Conservation (phyloP, 2,113 vertebrate species). For the Dicaeum eximium region DNA sequence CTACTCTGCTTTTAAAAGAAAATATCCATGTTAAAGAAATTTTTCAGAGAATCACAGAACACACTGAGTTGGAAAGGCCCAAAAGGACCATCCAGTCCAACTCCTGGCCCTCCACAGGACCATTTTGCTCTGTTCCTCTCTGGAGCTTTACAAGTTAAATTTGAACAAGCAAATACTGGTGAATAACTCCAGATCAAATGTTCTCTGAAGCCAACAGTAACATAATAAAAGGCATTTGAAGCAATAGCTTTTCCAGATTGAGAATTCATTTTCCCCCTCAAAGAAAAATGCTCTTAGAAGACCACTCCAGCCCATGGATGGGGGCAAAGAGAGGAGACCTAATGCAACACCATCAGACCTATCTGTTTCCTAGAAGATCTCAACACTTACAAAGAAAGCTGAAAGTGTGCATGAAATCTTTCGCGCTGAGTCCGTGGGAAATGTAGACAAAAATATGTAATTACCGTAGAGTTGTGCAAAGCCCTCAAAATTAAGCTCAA, state of each 20-base stretch:
- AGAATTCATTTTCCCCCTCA: not conserved
- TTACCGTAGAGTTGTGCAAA: not conserved
- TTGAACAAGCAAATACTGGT: not conserved
- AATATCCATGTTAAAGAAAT: not conserved
- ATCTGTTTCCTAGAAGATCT: not conserved
- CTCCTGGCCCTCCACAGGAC: not conserved
- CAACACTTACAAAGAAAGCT: not conserved
- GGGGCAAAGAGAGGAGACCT: not conserved
- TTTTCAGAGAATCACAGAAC: not conserved
- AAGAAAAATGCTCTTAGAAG: not conserved
- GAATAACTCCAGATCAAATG: not conserved
- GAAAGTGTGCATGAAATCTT: not conserved
- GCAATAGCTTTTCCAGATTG: not conserved
- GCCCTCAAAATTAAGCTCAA: not conserved
- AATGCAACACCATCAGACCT: not conserved
- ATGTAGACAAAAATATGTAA: not conserved
- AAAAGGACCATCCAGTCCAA: not conserved
- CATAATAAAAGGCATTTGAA: not conserved
- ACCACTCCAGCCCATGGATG: fast-evolving
- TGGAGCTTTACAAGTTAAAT: not conserved
- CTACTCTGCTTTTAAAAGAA: not conserved
- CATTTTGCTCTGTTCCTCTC: not conserved
- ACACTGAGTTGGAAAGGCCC: not conserved
- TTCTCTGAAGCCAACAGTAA: not conserved
- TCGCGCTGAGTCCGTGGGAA: not conserved